phyloP scores from a whole-genome alignment of 2,888 invertebrate species.

The Xestia c-nigrum region DNA sequence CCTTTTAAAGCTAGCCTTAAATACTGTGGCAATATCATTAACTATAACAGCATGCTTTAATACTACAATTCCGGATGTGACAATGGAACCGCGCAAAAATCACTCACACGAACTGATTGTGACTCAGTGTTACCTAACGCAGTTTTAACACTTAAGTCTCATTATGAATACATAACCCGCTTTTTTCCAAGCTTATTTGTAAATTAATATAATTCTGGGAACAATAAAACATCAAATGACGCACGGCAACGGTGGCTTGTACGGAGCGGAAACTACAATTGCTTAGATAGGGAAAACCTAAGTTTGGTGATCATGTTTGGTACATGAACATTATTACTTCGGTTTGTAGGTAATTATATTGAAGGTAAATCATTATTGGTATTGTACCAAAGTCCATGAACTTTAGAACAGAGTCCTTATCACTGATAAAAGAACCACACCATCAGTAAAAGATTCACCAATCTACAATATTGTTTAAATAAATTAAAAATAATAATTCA shows the following conservation, averaged over 20 bases:
- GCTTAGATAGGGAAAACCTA: slow-evolving; percentile 44
- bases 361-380: not conserved
- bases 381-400: not conserved
- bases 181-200: slow-evolving; percentile 40
- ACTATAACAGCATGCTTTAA: not conserved
- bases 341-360: not conserved
- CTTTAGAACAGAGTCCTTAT: not conserved
- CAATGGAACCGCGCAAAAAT: slow-evolving; percentile 45
- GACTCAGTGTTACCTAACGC: slow-evolving; percentile 58
- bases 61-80: slow-evolving; percentile 5
- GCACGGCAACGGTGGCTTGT: not conserved
- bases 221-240: slow-evolving; percentile 34
- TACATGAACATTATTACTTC: slow-evolving; percentile 14
- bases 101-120: slow-evolving; percentile 39
- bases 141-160: slow-evolving; percentile 43
- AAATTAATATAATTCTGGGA: slow-evolving; percentile 29
- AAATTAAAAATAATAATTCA: not conserved
- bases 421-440: not conserved
- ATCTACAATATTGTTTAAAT: not conserved
- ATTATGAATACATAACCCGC: slow-evolving; percentile 38
- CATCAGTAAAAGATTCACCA: not conserved
- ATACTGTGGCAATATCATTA: not conserved
- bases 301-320: slow-evolving; percentile 12
- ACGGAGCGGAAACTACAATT: slow-evolving; percentile 10
- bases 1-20: not conserved